A percentile compares a stretch with the other conserved stretches of the same genome.
Evolutionary conservation across 2,113 vertebrate species (phyloP).

Genomic region (Bostrychus sinensis): DNA sequence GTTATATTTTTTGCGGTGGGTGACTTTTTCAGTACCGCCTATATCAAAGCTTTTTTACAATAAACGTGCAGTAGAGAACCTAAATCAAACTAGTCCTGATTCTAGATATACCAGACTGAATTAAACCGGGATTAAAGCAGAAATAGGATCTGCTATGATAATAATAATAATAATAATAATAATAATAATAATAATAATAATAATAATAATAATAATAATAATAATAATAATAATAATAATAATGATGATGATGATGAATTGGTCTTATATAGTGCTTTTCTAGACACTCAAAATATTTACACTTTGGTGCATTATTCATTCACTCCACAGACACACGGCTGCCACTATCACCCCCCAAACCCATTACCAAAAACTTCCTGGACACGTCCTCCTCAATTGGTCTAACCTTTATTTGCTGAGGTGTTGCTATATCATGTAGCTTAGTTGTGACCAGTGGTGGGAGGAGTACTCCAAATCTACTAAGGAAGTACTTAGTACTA

Average conservation of each 20-base stretch:
- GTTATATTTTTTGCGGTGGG: too few species aligned
- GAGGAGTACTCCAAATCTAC: too few species aligned
- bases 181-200: too few species aligned
- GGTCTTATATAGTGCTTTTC: too few species aligned
- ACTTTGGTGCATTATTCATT: too few species aligned
- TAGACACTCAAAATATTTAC: too few species aligned
- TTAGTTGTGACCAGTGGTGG: constrained; percentile 47
- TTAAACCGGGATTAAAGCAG: constrained; percentile 74
- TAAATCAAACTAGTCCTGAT: constrained; percentile 53
- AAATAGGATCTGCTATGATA: constrained; percentile 76
- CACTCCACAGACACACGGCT: too few species aligned
- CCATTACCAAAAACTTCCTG: constrained; percentile 69
- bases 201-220: too few species aligned
- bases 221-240: too few species aligned
- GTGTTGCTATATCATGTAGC: constrained; percentile 19
- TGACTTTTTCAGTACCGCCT: neutral
- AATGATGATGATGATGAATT: too few species aligned
- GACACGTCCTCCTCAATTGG: constrained; percentile 80
- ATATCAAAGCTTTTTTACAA: constrained; percentile 25
- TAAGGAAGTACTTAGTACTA: too few species aligned
- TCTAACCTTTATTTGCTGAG: constrained; percentile 71
- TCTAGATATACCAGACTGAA: constrained; percentile 74
- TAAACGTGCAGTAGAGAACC: constrained; percentile 40
- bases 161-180: too few species aligned
- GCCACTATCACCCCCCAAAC: constrained; percentile 49